Percentiles rank a stretch among this genome's conserved stretches.
phyloP scores from a whole-genome alignment of 2,888 invertebrate genomes.

The Pachycephus smyrnensis region DNA sequence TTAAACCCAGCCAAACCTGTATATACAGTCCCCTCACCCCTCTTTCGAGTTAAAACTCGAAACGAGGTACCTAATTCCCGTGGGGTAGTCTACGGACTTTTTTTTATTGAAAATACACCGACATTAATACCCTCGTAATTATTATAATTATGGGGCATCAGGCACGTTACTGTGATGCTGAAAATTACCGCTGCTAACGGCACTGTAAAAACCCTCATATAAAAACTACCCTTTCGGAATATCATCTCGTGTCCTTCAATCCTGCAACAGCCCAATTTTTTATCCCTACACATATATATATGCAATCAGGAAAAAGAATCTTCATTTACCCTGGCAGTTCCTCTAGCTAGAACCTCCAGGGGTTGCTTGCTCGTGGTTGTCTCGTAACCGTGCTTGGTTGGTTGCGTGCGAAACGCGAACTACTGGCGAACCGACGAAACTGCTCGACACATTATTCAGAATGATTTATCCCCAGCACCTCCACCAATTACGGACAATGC shows the following conservation, averaged over 20 bases:
- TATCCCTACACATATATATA: neutral
- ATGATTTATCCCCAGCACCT: constrained; percentile 41
- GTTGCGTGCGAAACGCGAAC: constrained; percentile 43
- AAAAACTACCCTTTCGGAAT: neutral
- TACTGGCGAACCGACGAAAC: constrained; percentile 22
- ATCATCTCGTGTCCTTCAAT: neutral
- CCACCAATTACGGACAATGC: constrained; percentile 14
- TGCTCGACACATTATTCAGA: constrained; percentile 43
- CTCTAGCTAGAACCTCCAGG: neutral
- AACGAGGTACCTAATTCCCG: too few species aligned
- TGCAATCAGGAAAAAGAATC: neutral
- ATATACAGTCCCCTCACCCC: too few species aligned
- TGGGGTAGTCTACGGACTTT: neutral
- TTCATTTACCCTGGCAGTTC: neutral
- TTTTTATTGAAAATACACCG: neutral
- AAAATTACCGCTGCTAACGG: neutral
- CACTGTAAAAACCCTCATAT: neutral
- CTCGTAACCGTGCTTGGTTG: neutral
- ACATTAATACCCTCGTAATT: neutral
- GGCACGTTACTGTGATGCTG: neutral
- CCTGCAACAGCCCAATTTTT: neutral
- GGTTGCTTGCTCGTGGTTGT: neutral
- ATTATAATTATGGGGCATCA: neutral
- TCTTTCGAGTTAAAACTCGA: too few species aligned
- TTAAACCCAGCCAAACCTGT: too few species aligned